Conservation (phyloP, 2,888 invertebrate species). For the Drosophila flavopinicola region DNA sequence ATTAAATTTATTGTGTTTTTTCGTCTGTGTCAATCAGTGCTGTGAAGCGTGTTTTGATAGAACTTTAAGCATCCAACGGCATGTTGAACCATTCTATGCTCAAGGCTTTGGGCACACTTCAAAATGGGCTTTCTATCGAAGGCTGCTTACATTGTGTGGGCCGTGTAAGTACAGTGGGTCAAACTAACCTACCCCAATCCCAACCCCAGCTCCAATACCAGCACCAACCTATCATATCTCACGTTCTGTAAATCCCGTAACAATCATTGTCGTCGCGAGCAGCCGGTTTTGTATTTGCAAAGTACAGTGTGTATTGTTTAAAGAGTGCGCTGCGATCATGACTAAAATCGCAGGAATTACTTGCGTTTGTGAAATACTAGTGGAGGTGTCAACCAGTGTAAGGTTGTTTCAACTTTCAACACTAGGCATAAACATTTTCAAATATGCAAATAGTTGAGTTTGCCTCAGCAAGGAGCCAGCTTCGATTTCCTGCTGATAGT, state of each 20-base stretch:
- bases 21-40: constrained; percentile 3
- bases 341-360: constrained; percentile 42
- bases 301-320: not conserved
- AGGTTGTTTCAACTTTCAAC: too few species aligned
- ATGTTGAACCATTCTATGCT: constrained; percentile 50
- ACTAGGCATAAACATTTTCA: not conserved
- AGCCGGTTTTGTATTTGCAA: constrained; percentile 18
- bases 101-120: constrained; percentile 40
- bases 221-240: not conserved
- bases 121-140: constrained; percentile 91
- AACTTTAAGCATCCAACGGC: constrained; percentile 43
- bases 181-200: not conserved
- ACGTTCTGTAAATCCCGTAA: not conserved
- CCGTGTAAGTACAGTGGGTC: constrained; percentile 91
- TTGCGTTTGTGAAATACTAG: constrained; percentile 39
- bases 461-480: too few species aligned
- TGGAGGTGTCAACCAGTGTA: not conserved
- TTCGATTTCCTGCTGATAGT: too few species aligned
- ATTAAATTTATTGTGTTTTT: constrained; percentile 3
- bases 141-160: constrained; percentile 91
- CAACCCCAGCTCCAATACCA: too few species aligned
- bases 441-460: too few species aligned
- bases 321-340: constrained; percentile 18
- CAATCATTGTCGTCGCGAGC: too few species aligned
- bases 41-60: constrained; percentile 13